These are phyloP conservation scores for Mesorhabditis sp. DNA, from an alignment of 2,888 invertebrate species.

Conservation along the genomic window DNA sequence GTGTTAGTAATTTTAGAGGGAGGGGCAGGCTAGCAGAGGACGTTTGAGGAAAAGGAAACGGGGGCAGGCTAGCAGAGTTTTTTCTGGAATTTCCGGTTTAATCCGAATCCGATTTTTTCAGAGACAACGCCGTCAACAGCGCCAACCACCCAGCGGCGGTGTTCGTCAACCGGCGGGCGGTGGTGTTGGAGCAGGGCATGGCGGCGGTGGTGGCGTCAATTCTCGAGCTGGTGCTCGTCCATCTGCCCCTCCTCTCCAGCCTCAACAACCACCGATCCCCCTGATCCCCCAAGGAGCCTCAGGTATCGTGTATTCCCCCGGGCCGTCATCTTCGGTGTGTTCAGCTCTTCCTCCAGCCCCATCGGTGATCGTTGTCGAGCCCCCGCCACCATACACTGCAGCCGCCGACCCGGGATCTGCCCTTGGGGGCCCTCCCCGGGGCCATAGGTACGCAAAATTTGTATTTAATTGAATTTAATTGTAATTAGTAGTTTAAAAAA, in stretches of 20 bases:
- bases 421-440: constrained; percentile 40
- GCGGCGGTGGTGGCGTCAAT: constrained; percentile 15
- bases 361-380: constrained; percentile 43
- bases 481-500: not conserved
- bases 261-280: constrained; percentile 24
- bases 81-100: not conserved
- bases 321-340: not conserved
- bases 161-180: constrained; percentile 8
- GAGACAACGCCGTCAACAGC: constrained; percentile 34
- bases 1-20: constrained; percentile 9
- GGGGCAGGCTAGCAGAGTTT: too few species aligned
- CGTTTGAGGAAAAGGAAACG: too few species aligned
- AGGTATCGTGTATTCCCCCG: constrained; percentile 7
- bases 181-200: not conserved
- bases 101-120: constrained; percentile 14
- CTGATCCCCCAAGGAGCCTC: not conserved
- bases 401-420: constrained; percentile 34
- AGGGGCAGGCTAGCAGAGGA: too few species aligned
- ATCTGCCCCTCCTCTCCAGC: constrained; percentile 30
- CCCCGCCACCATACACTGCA: constrained; percentile 41
- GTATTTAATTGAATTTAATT: not conserved
- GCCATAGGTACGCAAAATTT: constrained; percentile 21
- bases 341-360: constrained; percentile 13
- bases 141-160: constrained; percentile 31
- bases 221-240: constrained; percentile 27